phyloP scores from a whole-genome alignment of 2,888 invertebrate species.

The Apamea sordens region DNA sequence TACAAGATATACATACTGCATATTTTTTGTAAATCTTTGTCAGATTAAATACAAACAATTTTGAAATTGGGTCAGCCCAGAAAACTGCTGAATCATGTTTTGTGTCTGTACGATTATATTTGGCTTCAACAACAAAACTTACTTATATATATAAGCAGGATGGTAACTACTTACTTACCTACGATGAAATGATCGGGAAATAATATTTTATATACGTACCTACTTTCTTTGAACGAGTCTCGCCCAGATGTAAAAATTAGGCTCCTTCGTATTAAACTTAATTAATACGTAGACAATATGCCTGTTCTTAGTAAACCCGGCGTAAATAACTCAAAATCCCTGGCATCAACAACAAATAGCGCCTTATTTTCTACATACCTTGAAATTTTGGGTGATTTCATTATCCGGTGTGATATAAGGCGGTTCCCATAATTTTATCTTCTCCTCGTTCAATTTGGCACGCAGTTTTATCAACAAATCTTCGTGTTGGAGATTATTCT shows the following conservation, averaged over 20 bases:
- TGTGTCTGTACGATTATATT: neutral
- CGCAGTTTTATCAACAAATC: constrained; percentile 92
- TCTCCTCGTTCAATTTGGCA: constrained; percentile 92
- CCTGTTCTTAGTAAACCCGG: neutral
- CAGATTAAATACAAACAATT: neutral
- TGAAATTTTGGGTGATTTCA: constrained; percentile 83
- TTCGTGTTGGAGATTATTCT: constrained; percentile 87
- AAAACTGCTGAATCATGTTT: neutral
- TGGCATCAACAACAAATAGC: constrained; percentile 19
- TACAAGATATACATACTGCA: too few species aligned
- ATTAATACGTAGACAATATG: too few species aligned
- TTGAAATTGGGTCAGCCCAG: neutral
- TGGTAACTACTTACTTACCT: neutral
- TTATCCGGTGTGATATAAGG: constrained; percentile 90
- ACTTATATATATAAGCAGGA: neutral
- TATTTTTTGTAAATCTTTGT: neutral
- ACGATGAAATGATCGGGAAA: constrained; percentile 7
- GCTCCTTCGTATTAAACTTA: neutral
- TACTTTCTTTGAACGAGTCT: neutral
- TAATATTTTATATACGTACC: neutral
- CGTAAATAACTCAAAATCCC: neutral
- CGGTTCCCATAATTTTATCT: constrained; percentile 94
- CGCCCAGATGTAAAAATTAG: too few species aligned
- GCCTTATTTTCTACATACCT: constrained; percentile 75
- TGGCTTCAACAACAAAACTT: neutral